Percentiles rank a stretch among this genome's conserved stretches.
Evolutionary conservation across 2,797 vertebrate species (phyloP).

Genomic region (Pelobates cultripes): DNA sequence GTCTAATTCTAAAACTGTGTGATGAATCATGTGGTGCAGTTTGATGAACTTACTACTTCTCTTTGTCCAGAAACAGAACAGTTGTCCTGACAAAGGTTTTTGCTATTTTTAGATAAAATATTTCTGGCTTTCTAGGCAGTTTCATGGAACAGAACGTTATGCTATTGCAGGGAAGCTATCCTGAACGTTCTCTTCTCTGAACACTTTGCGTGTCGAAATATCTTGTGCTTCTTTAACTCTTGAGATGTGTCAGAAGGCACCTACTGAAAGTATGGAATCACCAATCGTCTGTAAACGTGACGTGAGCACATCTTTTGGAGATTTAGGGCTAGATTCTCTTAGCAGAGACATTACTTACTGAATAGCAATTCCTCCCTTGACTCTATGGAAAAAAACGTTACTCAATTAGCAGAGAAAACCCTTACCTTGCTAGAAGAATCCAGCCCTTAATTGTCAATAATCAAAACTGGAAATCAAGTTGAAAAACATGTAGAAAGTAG

Average conservation of each 20-base stretch:
- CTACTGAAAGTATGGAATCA: background rate
- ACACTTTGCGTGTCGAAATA: background rate
- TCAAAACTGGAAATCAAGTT: background rate
- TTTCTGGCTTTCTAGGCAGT: conserved; percentile 32
- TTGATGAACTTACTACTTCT: conserved; percentile 25
- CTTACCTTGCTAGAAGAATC: conserved; percentile 20
- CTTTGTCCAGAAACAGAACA: conserved; percentile 35
- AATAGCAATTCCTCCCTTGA: no score
- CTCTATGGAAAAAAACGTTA: no score
- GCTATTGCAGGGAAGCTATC: conserved; percentile 25
- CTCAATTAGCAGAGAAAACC: no score
- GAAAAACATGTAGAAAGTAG: no score
- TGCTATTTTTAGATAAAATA: conserved; percentile 37
- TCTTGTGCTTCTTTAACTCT: conserved; percentile 5
- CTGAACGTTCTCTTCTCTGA: conserved; percentile 13
- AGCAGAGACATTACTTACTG: no score
- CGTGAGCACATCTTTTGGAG: background rate
- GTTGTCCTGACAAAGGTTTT: conserved; percentile 23
- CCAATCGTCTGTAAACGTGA: conserved; percentile 2
- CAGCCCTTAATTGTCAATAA: conserved; percentile 32
- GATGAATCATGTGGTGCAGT: conserved; percentile 27
- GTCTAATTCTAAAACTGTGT: conserved; percentile 20
- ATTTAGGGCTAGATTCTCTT: no score
- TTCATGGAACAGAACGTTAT: conserved; percentile 42
- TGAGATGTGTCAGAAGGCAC: background rate